These are phyloP conservation scores for Aspidiotus destructor DNA, from an alignment of 2,888 invertebrate genomes.

Conservation along the genomic window DNA sequence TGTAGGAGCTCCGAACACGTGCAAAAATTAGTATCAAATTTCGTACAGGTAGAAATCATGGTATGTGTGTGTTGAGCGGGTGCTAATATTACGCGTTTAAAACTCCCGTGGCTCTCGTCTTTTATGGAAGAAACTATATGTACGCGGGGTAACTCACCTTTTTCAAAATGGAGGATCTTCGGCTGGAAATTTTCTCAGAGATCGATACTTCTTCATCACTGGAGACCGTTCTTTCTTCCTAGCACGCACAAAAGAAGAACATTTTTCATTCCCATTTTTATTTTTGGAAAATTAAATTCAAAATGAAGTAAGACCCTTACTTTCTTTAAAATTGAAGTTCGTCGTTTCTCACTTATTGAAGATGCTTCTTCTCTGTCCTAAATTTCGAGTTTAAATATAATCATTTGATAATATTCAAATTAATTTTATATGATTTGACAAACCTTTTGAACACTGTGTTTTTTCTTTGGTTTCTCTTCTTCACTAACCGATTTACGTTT, in stretches of 20 bases:
- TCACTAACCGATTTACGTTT: not conserved
- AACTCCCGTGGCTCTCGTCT: no score
- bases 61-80: no score
- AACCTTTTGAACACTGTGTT: not conserved
- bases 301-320: not conserved
- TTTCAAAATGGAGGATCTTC: conserved; percentile 17
- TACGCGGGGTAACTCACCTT: not conserved
- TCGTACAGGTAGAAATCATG: no score
- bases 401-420: no score
- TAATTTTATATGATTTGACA: no score
- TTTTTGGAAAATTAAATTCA: no score
- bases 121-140: no score
- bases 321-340: conserved; percentile 12
- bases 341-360: not conserved
- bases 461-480: not conserved
- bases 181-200: not conserved
- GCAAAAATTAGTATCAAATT: no score
- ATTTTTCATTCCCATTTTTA: not conserved
- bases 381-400: not conserved
- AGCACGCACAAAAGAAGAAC: not conserved
- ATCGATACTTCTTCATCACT: conserved; percentile 14
- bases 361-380: not conserved
- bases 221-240: conserved; percentile 12
- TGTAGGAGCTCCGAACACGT: no score
- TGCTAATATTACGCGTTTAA: no score